Conservation (phyloP, 2,113 vertebrate species). For the Cephalophus harveyi region DNA sequence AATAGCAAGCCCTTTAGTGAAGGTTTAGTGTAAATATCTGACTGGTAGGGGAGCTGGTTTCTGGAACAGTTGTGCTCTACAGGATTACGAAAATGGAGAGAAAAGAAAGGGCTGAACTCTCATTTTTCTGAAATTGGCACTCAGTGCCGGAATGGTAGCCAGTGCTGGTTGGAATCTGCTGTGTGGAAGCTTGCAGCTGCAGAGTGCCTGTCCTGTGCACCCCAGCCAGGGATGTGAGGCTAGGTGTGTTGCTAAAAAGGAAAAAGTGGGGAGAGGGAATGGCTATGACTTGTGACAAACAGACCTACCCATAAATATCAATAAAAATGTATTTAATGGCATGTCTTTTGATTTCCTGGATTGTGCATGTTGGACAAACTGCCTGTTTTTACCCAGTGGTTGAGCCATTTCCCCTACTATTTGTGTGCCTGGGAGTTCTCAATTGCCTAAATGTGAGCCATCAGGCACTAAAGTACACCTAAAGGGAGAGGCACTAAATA, state of each 20-base stretch:
- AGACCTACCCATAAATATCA: constrained; percentile 25
- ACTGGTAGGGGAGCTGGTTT: constrained; percentile 75
- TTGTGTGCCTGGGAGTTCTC: neutral
- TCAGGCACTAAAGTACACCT: neutral
- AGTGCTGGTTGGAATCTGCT: constrained; percentile 73
- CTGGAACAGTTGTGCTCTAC: constrained; percentile 67
- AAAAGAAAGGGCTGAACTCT: constrained; percentile 74
- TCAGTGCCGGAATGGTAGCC: constrained; percentile 58
- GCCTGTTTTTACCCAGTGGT: neutral
- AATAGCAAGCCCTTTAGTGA: constrained; percentile 77
- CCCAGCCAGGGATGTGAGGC: neutral
- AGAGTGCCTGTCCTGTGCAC: constrained; percentile 50
- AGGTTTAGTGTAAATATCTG: constrained; percentile 77
- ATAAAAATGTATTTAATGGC: neutral
- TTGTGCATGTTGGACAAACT: neutral
- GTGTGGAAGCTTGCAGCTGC: constrained; percentile 68
- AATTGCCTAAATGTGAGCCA: neutral
- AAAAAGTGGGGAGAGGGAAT: neutral
- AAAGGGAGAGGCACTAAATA: neutral
- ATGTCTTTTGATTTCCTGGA: neutral
- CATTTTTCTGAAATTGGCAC: constrained; percentile 75
- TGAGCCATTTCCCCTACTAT: neutral
- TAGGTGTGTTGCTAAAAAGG: neutral
- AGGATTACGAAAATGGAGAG: constrained; percentile 77
- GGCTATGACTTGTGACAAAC: neutral